Base-by-base conservation (phyloP, 2,888 invertebrate species). In the Steromphala cineraria region DNA sequence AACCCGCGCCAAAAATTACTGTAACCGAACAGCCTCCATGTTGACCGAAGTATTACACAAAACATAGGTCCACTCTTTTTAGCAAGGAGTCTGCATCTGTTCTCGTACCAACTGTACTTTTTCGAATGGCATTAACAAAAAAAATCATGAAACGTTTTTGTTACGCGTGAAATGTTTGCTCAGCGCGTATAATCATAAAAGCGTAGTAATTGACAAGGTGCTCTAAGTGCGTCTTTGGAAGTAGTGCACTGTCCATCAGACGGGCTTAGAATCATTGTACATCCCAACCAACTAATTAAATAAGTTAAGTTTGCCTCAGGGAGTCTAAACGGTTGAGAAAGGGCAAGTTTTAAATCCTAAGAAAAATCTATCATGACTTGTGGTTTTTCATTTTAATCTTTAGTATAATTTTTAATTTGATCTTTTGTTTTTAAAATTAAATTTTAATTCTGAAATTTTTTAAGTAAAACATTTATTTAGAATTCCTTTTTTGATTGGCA, bases 1-100 rank as follows among this genome's bases (percentile, higher is more conserved):
- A 89, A 89, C 88, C 89, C 90, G 89, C 90, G 90, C 91, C 90
- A 91, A 91, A 89, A 86, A 85, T 88, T 91, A 90, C 86, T 85
- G 86, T 87, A 88, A 86, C 88, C 90, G 83, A 83, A 86, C 86
- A 84, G 88, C 89, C 81, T 74, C 76, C 71, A 52, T 80, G 40
- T 76, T 36, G 62, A 71, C 79, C 78, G 55, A 76, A 76, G 71
- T 40, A 76, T 76, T 76, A 55, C 55, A 76, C 76, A 76, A 76
- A 76, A 76, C 55, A 76, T 76, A 76, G 76, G 53, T n/a, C 76
- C 36, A 55, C 15, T 40, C 19, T 36, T 71, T 71, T 36, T 71
- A 19, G 19, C n/a, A 36, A 40, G 7, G 10, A 36, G 17, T 40
- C 28, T n/a, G 40, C 71, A 36, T 36, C 62, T 10, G 36, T 46